Evolutionary conservation across 2,113 vertebrate species (phyloP), one percentile per base, ranked within the genome.

Genomic region (Chionomys nivalis): DNA sequence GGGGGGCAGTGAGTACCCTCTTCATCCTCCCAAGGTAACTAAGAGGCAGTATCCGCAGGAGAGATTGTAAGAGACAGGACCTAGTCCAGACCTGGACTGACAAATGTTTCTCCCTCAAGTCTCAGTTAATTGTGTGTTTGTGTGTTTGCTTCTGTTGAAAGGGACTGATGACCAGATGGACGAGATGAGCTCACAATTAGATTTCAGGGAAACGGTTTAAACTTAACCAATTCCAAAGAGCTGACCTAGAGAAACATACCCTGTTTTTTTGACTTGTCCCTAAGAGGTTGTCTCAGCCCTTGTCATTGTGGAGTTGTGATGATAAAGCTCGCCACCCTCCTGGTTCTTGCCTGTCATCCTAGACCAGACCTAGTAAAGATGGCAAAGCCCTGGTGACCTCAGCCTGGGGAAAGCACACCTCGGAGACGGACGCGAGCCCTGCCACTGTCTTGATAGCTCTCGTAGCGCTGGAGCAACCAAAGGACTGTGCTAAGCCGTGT

Each of bases 401-500:
- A 49, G 91, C n/a, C 65, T 39, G 5, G 61, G 55, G n/a, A 72
- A 31, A 39, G 78, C 73, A 36, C 82, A 52, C 24, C 0, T 1
- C 1, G 4, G 73, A 73, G n/a, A n/a, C 42, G 14, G 36, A 26
- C 14, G 72, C 66, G 0, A 33, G 26, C 68, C 36, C 19, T 61
- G 78, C 36, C 1, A 1, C 70, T 72, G 19, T 39, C 70, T 52
- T 65, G 73, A 23, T 65, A 83, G 85, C 65, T 78, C 78, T 24
- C 0, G 0, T 72, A 81, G 66, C 42, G 1, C 81, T 70, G n/a
- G 81, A 91, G 90, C 92, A 95, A 83, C 63, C 63, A 91, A 81
- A 97, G 82, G 86, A 93, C 89, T 90, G 72, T 91, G 76, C 95
- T 90, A 70, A 79, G 72, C 58, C 58, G 31, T n/a, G 7, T 94